Evolutionary conservation across 1,140 invertebrate species (phyloP).

Genomic region (Calycopis cecrops): DNA sequence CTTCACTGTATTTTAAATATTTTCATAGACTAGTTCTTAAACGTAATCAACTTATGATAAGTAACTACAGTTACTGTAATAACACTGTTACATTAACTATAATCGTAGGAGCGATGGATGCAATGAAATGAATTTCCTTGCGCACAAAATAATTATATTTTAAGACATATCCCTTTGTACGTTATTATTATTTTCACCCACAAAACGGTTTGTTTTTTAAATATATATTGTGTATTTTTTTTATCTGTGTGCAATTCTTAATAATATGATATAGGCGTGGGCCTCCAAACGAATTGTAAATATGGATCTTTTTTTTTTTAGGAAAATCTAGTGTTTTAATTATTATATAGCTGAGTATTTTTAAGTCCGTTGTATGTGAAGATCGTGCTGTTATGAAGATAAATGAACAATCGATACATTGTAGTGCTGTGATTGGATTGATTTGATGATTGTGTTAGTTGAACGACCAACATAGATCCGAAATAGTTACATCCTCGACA

Average conservation of each 20-base stretch:
- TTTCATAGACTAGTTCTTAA: slow-evolving; percentile 45
- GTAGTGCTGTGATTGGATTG: no score
- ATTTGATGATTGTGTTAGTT: no score
- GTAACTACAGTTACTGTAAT: slow-evolving; percentile 17
- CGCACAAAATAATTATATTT: slow-evolving; percentile 4
- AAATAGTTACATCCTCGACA: no score
- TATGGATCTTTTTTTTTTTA: slow-evolving; percentile 58
- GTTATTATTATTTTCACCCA: background rate
- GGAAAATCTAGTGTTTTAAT: slow-evolving; percentile 48
- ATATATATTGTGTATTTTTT: background rate
- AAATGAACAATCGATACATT: no score
- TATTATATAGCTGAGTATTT: slow-evolving; percentile 54
- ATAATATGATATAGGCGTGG: slow-evolving; percentile 10
- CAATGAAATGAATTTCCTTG: background rate
- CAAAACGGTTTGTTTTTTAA: background rate
- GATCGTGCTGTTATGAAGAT: background rate
- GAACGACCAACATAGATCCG: background rate
- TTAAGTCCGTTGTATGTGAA: slow-evolving; percentile 48
- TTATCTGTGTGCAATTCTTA: slow-evolving; percentile 12
- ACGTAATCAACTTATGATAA: slow-evolving; percentile 29
- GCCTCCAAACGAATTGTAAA: slow-evolving; percentile 49
- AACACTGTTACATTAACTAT: slow-evolving; percentile 5
- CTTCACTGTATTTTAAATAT: slow-evolving; percentile 66
- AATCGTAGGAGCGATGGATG: background rate
- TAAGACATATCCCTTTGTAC: slow-evolving; percentile 2